Conservation (phyloP, 2,113 vertebrate species). For the Dasyprocta punctata region DNA sequence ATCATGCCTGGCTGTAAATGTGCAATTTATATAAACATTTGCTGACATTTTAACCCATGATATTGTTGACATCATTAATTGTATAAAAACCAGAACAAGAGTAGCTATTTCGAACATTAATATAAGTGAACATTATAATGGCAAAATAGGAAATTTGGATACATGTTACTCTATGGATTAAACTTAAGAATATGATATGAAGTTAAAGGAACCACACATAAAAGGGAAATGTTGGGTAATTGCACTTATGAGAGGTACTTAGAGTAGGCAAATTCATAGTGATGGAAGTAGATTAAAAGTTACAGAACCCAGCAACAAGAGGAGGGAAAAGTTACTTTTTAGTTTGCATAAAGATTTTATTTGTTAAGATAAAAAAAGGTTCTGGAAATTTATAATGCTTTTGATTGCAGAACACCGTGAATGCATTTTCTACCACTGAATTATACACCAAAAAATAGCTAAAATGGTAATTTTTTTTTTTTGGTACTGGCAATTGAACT, state of each 20-base stretch:
- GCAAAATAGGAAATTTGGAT: background rate
- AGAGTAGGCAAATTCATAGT: too few relatives aligned
- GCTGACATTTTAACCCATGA: background rate
- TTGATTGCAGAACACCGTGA: too few relatives aligned
- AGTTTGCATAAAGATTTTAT: background rate
- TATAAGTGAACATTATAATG: background rate
- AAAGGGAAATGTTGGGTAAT: background rate
- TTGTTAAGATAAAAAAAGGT: background rate
- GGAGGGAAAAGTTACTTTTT: background rate
- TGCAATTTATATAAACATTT: background rate
- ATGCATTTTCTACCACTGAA: too few relatives aligned
- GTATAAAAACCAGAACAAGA: background rate
- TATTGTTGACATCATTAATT: background rate
- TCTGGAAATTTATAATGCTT: too few relatives aligned
- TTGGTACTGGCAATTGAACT: too few relatives aligned
- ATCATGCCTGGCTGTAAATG: too few relatives aligned
- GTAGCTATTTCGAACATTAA: background rate
- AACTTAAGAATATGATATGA: background rate
- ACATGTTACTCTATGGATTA: background rate
- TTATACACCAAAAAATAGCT: too few relatives aligned
- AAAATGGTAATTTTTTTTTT: too few relatives aligned
- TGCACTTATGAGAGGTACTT: background rate
- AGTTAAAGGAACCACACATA: background rate
- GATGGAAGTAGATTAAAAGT: background rate
- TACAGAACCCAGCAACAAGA: background rate